phyloP scores from a whole-genome alignment of 2,797 vertebrate species.

The Acanthurus leucopareius region DNA sequence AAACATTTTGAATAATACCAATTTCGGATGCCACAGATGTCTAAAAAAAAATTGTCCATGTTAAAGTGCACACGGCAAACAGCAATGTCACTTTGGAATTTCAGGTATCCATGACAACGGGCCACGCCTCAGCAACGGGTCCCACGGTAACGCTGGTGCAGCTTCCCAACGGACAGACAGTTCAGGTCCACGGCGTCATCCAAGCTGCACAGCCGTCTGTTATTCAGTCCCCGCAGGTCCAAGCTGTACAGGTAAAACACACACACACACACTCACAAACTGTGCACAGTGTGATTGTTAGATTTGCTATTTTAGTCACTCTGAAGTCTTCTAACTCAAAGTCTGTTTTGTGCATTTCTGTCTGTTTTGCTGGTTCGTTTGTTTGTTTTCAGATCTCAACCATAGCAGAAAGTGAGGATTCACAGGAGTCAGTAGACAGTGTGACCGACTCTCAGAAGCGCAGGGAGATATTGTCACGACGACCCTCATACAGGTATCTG shows the following conservation, averaged over 20 bases:
- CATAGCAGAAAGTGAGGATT: conserved; percentile 98
- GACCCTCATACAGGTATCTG: conserved; percentile 96
- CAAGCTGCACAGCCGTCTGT: conserved; percentile 98
- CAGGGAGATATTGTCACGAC: conserved; percentile 97
- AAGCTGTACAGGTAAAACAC: conserved; percentile 94
- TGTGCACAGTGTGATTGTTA: too few species aligned
- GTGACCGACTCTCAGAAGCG: conserved; percentile 98
- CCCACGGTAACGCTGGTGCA: conserved; percentile 97
- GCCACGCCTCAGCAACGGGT: conserved; percentile 90
- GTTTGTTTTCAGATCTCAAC: conserved; percentile 91
- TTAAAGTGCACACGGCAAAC: neutral
- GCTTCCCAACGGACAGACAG: conserved; percentile 97
- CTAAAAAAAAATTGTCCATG: too few species aligned
- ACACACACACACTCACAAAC: neutral
- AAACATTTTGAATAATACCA: neutral
- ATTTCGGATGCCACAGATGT: neutral
- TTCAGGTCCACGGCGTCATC: conserved; percentile 99
- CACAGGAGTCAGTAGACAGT: conserved; percentile 99
- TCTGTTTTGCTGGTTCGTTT: too few species aligned
- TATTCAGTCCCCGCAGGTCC: conserved; percentile 98
- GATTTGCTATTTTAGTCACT: too few species aligned
- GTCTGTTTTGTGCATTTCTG: too few species aligned
- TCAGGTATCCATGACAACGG: conserved; percentile 93
- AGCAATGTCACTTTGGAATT: neutral
- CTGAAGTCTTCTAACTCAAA: too few species aligned